phyloP scores from a whole-genome alignment of 1,140 invertebrate species.

The Geopemphigus sp. region DNA sequence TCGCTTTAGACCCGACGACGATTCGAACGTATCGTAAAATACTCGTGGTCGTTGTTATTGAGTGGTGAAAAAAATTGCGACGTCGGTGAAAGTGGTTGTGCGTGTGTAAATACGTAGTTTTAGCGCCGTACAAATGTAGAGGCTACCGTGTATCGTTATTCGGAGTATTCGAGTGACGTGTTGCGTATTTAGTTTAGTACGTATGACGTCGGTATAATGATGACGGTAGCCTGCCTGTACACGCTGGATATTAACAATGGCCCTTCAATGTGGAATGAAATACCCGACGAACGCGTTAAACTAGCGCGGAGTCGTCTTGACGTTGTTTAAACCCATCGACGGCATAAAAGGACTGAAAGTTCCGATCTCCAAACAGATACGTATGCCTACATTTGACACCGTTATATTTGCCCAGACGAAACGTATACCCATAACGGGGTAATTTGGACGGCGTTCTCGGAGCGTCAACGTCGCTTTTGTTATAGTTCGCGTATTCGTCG shows the following conservation, averaged over 20 bases:
- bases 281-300: slow-evolving; percentile 23
- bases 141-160: neutral
- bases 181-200: slow-evolving; percentile 3
- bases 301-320: slow-evolving; percentile 3
- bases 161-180: neutral
- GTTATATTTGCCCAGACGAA: too few relatives aligned
- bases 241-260: neutral
- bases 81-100: neutral
- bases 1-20: too few relatives aligned
- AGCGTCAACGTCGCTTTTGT: neutral
- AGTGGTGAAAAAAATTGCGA: slow-evolving; percentile 14
- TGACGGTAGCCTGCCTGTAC: neutral
- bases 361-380: slow-evolving; percentile 9
- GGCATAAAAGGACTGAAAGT: neutral
- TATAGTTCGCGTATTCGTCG: neutral
- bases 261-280: slow-evolving; percentile 1
- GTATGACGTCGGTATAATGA: slow-evolving; percentile 19
- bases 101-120: neutral
- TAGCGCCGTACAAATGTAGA: neutral
- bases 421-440: neutral
- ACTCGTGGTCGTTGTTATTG: neutral
- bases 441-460: slow-evolving; percentile 1
- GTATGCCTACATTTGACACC: neutral
- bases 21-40: too few relatives aligned
- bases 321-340: slow-evolving; percentile 13